Conservation (phyloP, 2,797 vertebrate genomes). For the Oreortyx pictus region DNA sequence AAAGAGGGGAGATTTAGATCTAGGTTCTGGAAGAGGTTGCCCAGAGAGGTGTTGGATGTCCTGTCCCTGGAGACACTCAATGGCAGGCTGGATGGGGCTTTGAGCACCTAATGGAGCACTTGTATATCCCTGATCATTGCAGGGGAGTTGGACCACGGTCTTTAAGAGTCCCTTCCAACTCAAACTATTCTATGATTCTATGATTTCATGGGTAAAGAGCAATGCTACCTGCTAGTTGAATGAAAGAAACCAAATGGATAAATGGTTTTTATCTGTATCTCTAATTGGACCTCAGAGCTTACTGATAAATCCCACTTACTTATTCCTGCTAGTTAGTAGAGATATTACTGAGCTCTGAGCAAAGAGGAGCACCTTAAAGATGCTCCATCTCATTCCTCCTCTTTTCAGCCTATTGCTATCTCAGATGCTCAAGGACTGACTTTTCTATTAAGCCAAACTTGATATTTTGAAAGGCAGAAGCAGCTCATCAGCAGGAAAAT, state of each 20-base stretch:
- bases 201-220: background rate
- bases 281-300: background rate
- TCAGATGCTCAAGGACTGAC: background rate
- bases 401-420: background rate
- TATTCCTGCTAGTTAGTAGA: background rate
- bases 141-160: too few relatives aligned
- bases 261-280: background rate
- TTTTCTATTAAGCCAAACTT: background rate
- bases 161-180: too few relatives aligned
- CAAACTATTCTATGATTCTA: too few relatives aligned
- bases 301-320: conserved; percentile 19
- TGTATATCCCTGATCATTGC: too few relatives aligned
- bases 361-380: background rate
- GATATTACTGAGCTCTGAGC: conserved; percentile 50
- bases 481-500: background rate
- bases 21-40: too few relatives aligned
- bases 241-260: background rate
- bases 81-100: too few relatives aligned
- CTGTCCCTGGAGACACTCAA: too few relatives aligned
- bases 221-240: background rate
- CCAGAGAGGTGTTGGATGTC: too few relatives aligned
- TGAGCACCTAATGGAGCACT: too few relatives aligned
- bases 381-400: background rate
- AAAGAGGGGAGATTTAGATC: too few relatives aligned
- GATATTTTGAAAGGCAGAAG: background rate